Evolutionary conservation across 2,113 vertebrate species (phyloP), one percentile per base, ranked within the genome.

Genomic region (Poeciliopsis turrubarensis): DNA sequence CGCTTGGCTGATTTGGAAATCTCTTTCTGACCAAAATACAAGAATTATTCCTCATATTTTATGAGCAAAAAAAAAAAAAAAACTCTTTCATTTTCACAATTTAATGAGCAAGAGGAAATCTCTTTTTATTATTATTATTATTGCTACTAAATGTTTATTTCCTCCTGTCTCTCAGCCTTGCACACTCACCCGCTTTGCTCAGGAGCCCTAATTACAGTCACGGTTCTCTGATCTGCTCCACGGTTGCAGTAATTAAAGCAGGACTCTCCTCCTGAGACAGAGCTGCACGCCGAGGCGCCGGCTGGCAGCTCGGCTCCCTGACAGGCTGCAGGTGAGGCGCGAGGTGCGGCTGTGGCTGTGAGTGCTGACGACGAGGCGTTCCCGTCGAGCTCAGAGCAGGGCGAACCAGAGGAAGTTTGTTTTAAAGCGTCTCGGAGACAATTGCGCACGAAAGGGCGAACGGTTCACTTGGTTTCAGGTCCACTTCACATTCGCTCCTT

Each of bases 231-330:
- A 86, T 84, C 87, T 83, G 64, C 79, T 90, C 84, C 81, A 85
- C 78, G 83, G 87, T 39, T 75, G 83, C 71, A 89, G 86, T 92
- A 91, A 92, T 93, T 92, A 92, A 91, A 90, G 82, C 81, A 78
- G 86, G 79, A 79, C 78, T 87, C 84, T 88, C 84, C 73, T 79
- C 85, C 76, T 44, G 60, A 64, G 87, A 79, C 73, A 70, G 79
- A 80, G 69, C 63, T 44, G 68, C 73, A 65, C 34, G 62, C 68
- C 68, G 87, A 83, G 82, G 73, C 82, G 73, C 44, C 60, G 19
- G 60, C 73, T 44, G 41, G 81, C 76, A 81, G 10, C 34, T 37
- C 2, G 12, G 78, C 68, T 80, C 68, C 22, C 70, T 69, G n/a
- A 3, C 4, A 3, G n/a, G 34, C 73, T 63, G 72, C 31, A 72